Percentiles rank a stretch among this genome's conserved stretches.
These are phyloP conservation scores for Halesus radiatus DNA, from an alignment of 1,140 invertebrate genomes.

Conservation along the genomic window DNA sequence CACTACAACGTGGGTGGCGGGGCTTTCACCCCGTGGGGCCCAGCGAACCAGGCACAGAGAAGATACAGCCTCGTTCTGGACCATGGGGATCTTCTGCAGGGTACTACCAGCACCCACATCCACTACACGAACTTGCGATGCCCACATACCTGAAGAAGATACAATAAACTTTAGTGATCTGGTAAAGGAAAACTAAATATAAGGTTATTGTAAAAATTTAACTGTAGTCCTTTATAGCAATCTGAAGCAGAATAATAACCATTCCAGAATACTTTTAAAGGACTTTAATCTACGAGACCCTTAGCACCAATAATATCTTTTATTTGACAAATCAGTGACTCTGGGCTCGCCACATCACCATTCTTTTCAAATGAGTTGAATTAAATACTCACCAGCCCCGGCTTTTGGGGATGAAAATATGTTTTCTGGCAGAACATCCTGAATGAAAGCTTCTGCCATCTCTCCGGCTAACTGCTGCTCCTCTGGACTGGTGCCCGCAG, in stretches of 20 bases:
- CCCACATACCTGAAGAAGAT: constrained; percentile 88
- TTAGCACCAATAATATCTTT: constrained; percentile 51
- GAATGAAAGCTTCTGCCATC: constrained; percentile 96
- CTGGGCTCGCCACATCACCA: constrained; percentile 46
- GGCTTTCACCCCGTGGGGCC: constrained; percentile 62
- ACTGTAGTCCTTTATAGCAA: not conserved
- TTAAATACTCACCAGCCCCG: constrained; percentile 80
- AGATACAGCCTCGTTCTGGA: constrained; percentile 96
- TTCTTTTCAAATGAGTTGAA: too few species aligned
- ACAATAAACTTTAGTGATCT: too few species aligned
- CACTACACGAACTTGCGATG: constrained; percentile 92
- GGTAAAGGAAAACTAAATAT: too few species aligned
- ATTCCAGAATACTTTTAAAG: constrained; percentile 13
- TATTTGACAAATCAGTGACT: constrained; percentile 52
- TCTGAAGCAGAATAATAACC: constrained; percentile 36
- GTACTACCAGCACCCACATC: constrained; percentile 89
- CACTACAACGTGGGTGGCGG: constrained; percentile 63
- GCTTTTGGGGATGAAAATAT: constrained; percentile 97
- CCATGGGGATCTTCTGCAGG: constrained; percentile 84
- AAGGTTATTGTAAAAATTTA: too few species aligned
- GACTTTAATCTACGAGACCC: constrained; percentile 53
- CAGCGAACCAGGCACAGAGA: constrained; percentile 80
- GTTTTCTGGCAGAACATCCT: constrained; percentile 93
- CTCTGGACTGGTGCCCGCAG: constrained; percentile 82
- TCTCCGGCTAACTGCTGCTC: constrained; percentile 95